phyloP scores from a whole-genome alignment of 2,797 vertebrate genomes.

The Catharus ustulatus region DNA sequence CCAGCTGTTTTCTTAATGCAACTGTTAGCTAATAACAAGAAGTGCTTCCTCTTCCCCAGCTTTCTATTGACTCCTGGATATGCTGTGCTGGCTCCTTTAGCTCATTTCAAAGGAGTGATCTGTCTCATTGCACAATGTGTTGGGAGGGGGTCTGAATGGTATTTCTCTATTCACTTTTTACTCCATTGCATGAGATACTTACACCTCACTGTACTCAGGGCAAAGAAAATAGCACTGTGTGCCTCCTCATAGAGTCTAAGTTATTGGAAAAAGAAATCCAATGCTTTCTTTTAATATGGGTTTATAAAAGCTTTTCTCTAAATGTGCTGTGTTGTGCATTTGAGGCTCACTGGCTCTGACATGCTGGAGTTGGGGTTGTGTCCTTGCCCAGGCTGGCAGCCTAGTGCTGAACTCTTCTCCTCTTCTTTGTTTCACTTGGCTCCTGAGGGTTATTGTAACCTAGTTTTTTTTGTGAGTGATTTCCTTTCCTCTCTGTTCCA shows the following conservation, averaged over 20 bases:
- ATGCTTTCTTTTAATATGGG: background rate
- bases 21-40: background rate
- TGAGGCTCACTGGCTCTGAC: background rate
- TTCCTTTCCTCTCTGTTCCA: background rate
- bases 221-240: background rate
- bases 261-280: background rate
- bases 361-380: background rate
- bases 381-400: constrained; percentile 12
- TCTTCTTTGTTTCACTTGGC: constrained; percentile 22
- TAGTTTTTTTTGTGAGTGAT: background rate
- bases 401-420: constrained; percentile 41
- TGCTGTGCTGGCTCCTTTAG: background rate
- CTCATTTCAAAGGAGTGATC: background rate
- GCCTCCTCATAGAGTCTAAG: background rate
- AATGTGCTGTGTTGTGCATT: background rate
- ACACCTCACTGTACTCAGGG: background rate
- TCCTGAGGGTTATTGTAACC: constrained; percentile 62
- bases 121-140: background rate
- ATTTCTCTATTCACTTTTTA: background rate
- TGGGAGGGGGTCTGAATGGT: background rate
- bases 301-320: background rate
- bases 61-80: background rate
- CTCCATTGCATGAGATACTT: background rate
- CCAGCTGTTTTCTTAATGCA: constrained; percentile 2
- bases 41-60: background rate